A percentile compares a stretch with the other conserved stretches of the same genome.
Conservation (phyloP, 2,113 vertebrate genomes). For the Planiliza haematocheilus region DNA sequence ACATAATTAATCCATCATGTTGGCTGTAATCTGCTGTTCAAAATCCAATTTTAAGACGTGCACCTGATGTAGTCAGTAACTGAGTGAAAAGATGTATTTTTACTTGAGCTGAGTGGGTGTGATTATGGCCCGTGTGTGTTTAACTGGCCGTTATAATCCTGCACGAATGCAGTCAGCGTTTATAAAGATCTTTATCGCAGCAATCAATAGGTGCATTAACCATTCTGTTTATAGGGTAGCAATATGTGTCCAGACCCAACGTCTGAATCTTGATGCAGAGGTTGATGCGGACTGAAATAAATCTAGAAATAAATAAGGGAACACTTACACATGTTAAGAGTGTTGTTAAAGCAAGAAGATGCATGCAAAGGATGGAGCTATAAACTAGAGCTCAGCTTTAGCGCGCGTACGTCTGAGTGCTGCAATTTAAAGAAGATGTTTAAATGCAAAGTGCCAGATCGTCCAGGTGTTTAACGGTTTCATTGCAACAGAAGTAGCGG, state of each 20-base stretch:
- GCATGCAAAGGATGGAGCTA: not conserved
- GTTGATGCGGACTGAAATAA: conserved; percentile 4
- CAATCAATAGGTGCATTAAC: conserved; percentile 55
- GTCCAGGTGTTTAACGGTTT: conserved; percentile 20
- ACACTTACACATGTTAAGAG: not conserved
- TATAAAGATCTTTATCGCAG: conserved; percentile 23
- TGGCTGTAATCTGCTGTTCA: too few relatives aligned
- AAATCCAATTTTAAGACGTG: too few relatives aligned
- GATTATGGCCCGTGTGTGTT: not conserved
- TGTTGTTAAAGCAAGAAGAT: not conserved
- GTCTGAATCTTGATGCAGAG: conserved; percentile 8
- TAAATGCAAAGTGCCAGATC: conserved; percentile 7
- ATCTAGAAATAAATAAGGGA: not conserved
- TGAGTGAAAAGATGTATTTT: too few relatives aligned
- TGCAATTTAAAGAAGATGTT: not conserved
- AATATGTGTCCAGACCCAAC: conserved; percentile 24
- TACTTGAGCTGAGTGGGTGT: not conserved
- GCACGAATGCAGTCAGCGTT: conserved; percentile 36
- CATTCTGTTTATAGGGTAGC: conserved; percentile 29
- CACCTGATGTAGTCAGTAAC: too few relatives aligned
- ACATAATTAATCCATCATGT: too few relatives aligned
- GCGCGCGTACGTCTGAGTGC: not conserved
- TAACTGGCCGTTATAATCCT: conserved; percentile 29
- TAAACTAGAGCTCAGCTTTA: too few relatives aligned
- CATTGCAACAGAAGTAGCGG: not conserved